phyloP scores from a whole-genome alignment of 2,113 vertebrate species.

The Osmerus eperlanus region DNA sequence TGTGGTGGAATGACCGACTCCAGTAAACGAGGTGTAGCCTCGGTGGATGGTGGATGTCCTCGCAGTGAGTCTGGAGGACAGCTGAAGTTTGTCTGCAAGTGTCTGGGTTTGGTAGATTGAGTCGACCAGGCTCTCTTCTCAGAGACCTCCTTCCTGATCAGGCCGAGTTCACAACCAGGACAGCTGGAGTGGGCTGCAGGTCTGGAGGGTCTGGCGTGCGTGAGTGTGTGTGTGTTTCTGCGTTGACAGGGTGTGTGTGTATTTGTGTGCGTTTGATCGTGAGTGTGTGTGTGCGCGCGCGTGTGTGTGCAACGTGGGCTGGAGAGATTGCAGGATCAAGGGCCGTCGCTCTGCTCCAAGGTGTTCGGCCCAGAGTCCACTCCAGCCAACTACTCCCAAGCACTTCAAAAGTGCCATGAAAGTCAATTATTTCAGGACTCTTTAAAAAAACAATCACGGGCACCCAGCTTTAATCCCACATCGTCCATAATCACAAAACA shows the following conservation, averaged over 20 bases:
- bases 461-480: slow-evolving; percentile 16
- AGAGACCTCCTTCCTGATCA: too few species aligned
- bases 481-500: slow-evolving; percentile 43
- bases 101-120: too few species aligned
- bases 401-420: slow-evolving; percentile 30
- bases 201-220: too few species aligned
- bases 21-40: too few species aligned
- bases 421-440: slow-evolving; percentile 26
- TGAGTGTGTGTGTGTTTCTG: neutral
- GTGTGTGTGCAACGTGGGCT: neutral
- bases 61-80: too few species aligned
- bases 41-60: too few species aligned
- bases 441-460: slow-evolving; percentile 48
- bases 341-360: slow-evolving; percentile 11
- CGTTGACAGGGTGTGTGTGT: neutral
- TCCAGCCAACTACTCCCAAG: slow-evolving; percentile 34
- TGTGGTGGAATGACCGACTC: too few species aligned
- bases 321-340: slow-evolving; percentile 27
- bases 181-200: too few species aligned
- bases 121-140: too few species aligned
- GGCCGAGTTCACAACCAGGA: too few species aligned
- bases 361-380: slow-evolving; percentile 34
- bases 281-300: neutral
- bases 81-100: too few species aligned
- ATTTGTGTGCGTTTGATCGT: neutral